These are phyloP conservation scores for Athetis lepigone DNA, from an alignment of 2,888 invertebrate genomes.

Conservation along the genomic window DNA sequence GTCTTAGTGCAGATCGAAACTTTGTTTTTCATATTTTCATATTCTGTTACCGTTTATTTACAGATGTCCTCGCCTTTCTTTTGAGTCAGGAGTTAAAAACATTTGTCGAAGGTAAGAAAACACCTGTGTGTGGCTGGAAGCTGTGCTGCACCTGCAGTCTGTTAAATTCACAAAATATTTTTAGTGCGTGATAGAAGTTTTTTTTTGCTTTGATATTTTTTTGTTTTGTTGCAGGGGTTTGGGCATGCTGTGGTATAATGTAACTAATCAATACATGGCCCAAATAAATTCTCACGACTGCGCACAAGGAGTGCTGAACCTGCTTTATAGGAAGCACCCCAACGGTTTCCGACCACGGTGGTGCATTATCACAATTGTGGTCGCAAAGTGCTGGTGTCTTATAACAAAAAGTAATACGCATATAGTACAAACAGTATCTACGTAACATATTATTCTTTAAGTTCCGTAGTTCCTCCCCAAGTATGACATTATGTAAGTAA, in stretches of 20 bases:
- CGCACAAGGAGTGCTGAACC: conserved; percentile 39
- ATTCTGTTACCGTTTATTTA: background rate
- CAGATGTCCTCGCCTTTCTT: background rate
- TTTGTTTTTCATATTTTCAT: background rate
- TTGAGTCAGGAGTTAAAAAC: background rate
- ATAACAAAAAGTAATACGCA: conserved; percentile 3
- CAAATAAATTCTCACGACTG: conserved; percentile 49
- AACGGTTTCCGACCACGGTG: conserved; percentile 39
- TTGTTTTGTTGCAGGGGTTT: conserved; percentile 7
- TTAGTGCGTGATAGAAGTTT: background rate
- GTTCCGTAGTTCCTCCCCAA: conserved; percentile 21
- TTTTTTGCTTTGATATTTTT: background rate
- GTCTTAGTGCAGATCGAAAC: background rate
- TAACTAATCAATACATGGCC: conserved; percentile 45
- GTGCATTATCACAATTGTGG: conserved; percentile 48
- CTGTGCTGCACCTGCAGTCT: background rate
- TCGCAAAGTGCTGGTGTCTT: conserved; percentile 45
- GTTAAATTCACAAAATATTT: background rate
- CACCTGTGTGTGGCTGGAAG: background rate
- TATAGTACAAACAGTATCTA: conserved; percentile 8
- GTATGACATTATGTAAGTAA: conserved; percentile 48
- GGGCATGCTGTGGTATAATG: conserved; percentile 6
- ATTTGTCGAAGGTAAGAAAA: background rate
- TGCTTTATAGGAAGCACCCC: conserved; percentile 40
- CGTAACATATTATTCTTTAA: conserved; percentile 10